Percentiles rank a stretch among this genome's conserved stretches.
These are phyloP conservation scores for Australoheros scitulus DNA, from an alignment of 2,113 vertebrate genomes.

Conservation along the genomic window DNA sequence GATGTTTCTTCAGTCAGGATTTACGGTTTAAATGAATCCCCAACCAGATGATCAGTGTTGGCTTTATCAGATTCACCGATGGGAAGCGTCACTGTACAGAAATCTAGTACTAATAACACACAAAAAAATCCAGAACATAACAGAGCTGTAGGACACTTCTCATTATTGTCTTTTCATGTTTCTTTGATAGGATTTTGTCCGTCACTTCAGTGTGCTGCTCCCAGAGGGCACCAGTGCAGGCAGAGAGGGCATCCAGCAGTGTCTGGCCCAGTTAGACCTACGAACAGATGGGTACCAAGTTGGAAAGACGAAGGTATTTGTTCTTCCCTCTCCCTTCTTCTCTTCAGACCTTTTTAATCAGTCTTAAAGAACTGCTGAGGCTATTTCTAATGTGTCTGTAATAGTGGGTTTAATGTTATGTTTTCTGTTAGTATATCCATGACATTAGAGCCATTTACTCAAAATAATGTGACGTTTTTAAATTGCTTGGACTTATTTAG, in stretches of 20 bases:
- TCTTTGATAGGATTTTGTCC: slow-evolving; percentile 88
- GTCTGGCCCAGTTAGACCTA: slow-evolving; percentile 85
- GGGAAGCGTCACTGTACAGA: neutral
- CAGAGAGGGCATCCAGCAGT: slow-evolving; percentile 85
- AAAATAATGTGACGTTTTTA: neutral
- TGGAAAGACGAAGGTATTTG: slow-evolving; percentile 91
- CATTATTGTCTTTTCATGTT: neutral
- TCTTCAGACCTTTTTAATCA: neutral
- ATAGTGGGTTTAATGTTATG: neutral
- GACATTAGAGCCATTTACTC: neutral
- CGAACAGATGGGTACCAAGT: slow-evolving; percentile 91
- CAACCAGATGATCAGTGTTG: neutral
- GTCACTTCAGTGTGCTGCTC: slow-evolving; percentile 91
- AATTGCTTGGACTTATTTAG: neutral
- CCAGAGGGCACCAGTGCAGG: slow-evolving; percentile 82
- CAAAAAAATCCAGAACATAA: neutral
- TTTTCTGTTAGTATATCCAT: neutral
- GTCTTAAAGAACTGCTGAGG: neutral
- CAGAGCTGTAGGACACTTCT: neutral
- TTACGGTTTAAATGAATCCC: neutral
- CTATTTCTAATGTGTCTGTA: neutral
- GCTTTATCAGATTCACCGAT: neutral
- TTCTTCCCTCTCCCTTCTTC: neutral
- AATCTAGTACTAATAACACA: neutral
- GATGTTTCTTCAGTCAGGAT: neutral